A percentile compares a stretch with the other conserved stretches of the same genome.
These are phyloP conservation scores for Alloplasta piceator DNA, from an alignment of 2,888 invertebrate species.

Conservation along the genomic window DNA sequence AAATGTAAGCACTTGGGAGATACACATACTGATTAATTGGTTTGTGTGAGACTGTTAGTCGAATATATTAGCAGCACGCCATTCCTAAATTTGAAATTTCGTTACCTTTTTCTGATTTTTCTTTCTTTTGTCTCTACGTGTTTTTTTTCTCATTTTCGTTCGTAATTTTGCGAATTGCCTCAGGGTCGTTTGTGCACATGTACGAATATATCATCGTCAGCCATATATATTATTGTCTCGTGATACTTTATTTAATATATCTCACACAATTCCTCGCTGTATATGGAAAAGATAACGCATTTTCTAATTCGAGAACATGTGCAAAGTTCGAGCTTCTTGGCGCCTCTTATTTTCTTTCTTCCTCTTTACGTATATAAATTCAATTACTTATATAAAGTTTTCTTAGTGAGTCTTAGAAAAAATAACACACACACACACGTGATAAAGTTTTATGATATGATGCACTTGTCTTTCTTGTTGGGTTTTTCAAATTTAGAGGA, in stretches of 20 bases:
- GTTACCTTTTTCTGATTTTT: conserved; percentile 73
- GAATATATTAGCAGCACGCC: conserved; percentile 75
- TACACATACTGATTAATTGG: conserved; percentile 74
- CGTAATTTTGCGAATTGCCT: conserved; percentile 35
- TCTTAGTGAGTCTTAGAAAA: conserved; percentile 35
- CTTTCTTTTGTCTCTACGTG: conserved; percentile 37
- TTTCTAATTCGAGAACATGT: conserved; percentile 50
- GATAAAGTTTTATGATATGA: conserved; percentile 72
- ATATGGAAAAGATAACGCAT: conserved; percentile 64
- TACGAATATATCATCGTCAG: conserved; percentile 74
- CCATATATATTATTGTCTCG: conserved; percentile 73
- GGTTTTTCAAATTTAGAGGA: conserved; percentile 70
- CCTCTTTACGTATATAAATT: conserved; percentile 52
- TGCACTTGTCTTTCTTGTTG: conserved; percentile 77
- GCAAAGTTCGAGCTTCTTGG: conserved; percentile 44
- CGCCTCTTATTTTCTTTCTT: conserved; percentile 18
- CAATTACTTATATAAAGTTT: background rate
- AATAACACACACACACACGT: conserved; percentile 45
- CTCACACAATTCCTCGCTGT: conserved; percentile 76
- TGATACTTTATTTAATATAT: conserved; percentile 78
- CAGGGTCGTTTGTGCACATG: conserved; percentile 47
- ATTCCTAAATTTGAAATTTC: conserved; percentile 74
- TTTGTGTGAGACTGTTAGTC: conserved; percentile 74
- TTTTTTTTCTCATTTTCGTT: conserved; percentile 39
- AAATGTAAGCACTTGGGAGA: conserved; percentile 72